phyloP scores from a whole-genome alignment of 2,113 vertebrate species.

The Dissostichus mawsoni region DNA sequence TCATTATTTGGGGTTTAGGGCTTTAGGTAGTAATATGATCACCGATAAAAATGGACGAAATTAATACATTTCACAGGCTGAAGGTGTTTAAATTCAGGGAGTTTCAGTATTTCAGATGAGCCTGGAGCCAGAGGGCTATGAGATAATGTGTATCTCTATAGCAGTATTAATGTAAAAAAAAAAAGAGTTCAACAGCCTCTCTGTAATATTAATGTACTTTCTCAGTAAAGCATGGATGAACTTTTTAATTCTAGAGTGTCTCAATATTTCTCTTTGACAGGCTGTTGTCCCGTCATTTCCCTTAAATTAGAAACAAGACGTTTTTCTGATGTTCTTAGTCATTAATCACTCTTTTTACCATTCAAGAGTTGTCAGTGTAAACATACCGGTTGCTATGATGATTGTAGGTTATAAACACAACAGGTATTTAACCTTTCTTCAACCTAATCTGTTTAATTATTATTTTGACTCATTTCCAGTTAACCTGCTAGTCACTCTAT shows the following conservation, averaged over 20 bases:
- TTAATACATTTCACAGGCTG: not conserved
- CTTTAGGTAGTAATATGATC: not conserved
- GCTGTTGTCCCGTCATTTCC: not conserved
- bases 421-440: not conserved
- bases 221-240: not conserved
- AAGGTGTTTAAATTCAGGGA: not conserved
- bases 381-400: not conserved
- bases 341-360: not conserved
- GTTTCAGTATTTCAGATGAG: not conserved
- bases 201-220: slow-evolving; percentile 18
- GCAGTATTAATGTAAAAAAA: not conserved
- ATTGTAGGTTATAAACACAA: not conserved
- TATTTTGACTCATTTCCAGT: not conserved
- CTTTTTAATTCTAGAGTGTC: not conserved
- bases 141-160: not conserved
- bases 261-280: not conserved
- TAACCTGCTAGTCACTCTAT: not conserved
- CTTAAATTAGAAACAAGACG: not conserved
- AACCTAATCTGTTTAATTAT: not conserved
- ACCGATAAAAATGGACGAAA: not conserved
- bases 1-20: not conserved
- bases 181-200: not conserved
- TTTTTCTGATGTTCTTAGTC: not conserved
- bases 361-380: not conserved
- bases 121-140: not conserved